These are phyloP conservation scores for Lasioglossum pauxillum DNA, from an alignment of 2,888 invertebrate genomes.

Conservation along the genomic window DNA sequence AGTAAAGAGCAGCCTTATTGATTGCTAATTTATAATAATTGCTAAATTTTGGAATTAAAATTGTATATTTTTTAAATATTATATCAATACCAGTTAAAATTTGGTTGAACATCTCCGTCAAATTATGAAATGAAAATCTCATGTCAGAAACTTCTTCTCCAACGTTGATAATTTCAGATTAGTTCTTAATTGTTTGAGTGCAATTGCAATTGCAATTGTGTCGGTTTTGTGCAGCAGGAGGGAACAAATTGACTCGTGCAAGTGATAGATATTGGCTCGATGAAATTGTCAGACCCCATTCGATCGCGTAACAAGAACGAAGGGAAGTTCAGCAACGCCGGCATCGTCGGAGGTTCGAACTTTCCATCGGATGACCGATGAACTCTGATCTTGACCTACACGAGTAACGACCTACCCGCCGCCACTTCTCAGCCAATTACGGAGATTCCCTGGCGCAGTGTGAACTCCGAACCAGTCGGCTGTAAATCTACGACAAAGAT, in stretches of 20 bases:
- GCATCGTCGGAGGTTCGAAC: neutral
- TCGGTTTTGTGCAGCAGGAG: neutral
- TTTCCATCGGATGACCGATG: constrained; percentile 6
- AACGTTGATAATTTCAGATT: too few relatives aligned
- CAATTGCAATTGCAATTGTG: neutral
- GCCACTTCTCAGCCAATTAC: constrained; percentile 16
- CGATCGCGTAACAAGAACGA: neutral
- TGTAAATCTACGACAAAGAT: neutral
- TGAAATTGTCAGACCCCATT: neutral
- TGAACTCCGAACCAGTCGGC: constrained; percentile 8
- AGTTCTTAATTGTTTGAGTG: too few relatives aligned
- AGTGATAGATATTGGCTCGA: neutral
- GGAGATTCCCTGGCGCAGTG: neutral
- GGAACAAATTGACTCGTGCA: neutral
- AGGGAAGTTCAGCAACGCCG: neutral
- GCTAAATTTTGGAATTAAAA: too few relatives aligned
- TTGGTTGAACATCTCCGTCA: too few relatives aligned
- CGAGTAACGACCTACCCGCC: constrained; percentile 8
- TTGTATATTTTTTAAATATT: too few relatives aligned
- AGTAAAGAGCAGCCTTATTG: too few relatives aligned
- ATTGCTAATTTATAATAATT: too few relatives aligned
- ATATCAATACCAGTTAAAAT: too few relatives aligned
- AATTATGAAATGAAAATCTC: too few relatives aligned
- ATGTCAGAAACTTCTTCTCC: too few relatives aligned
- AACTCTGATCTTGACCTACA: constrained; percentile 13